Evolutionary conservation across 2,888 invertebrate genomes (phyloP).

Genomic region (Halictus ligatus): DNA sequence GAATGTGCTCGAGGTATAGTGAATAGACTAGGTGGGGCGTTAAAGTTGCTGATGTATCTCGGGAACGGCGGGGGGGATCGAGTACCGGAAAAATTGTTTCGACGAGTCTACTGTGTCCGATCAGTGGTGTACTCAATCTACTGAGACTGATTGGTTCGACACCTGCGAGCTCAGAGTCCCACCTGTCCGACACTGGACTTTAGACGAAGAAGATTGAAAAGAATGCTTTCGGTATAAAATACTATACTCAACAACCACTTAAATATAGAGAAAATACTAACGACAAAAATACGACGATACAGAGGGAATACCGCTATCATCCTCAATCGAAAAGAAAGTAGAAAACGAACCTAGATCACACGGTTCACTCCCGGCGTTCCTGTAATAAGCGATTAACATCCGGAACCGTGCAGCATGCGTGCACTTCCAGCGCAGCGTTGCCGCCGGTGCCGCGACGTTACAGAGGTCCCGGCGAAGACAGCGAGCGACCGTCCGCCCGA

Average conservation of each 20-base stretch:
- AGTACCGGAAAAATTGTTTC: not conserved
- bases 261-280: too few relatives aligned
- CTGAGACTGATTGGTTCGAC: not conserved
- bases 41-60: not conserved
- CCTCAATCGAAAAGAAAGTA: not conserved
- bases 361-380: not conserved
- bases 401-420: not conserved
- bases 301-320: not conserved
- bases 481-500: constrained; percentile 17
- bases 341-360: not conserved
- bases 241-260: too few relatives aligned
- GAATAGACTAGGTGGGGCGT: not conserved
- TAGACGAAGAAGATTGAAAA: not conserved
- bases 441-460: not conserved
- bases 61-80: not conserved
- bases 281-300: not conserved
- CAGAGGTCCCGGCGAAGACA: not conserved
- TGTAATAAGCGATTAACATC: not conserved
- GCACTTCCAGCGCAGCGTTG: not conserved
- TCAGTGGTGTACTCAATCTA: not conserved
- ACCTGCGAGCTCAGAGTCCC: not conserved
- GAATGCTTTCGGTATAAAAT: too few relatives aligned
- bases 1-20: not conserved
- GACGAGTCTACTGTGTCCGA: not conserved
- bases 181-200: not conserved